A percentile compares a stretch with the other conserved stretches of the same genome.
These are phyloP conservation scores for Alloplasta piceator DNA, from an alignment of 2,888 invertebrate genomes.

Conservation along the genomic window DNA sequence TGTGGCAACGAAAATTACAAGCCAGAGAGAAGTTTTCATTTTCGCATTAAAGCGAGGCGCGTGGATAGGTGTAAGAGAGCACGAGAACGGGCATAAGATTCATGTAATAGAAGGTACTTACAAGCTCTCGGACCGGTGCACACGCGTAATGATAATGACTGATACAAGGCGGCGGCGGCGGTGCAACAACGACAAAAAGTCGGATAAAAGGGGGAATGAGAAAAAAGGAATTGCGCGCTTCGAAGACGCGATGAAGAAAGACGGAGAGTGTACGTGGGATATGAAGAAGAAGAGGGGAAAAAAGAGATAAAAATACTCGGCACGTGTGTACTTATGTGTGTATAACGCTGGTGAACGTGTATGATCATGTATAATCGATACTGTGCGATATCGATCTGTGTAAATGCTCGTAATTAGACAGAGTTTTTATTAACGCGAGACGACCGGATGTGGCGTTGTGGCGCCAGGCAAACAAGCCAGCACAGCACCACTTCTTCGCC, in stretches of 20 bases:
- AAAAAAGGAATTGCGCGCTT: slow-evolving; percentile 28
- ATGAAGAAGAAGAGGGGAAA: slow-evolving; percentile 9
- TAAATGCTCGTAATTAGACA: slow-evolving; percentile 67
- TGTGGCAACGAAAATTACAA: slow-evolving; percentile 42
- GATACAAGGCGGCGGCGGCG: slow-evolving; percentile 17
- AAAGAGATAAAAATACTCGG: slow-evolving; percentile 24
- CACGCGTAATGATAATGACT: slow-evolving; percentile 57
- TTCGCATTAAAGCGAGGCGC: slow-evolving; percentile 37
- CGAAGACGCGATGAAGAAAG: slow-evolving; percentile 6
- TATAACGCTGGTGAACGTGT: slow-evolving; percentile 5
- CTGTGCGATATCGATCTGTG: slow-evolving; percentile 68
- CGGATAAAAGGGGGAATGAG: neutral
- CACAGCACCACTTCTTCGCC: slow-evolving; percentile 5
- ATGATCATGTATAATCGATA: slow-evolving; percentile 57
- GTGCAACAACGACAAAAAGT: slow-evolving; percentile 3
- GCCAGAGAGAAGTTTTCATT: slow-evolving; percentile 43
- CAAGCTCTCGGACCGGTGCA: slow-evolving; percentile 32
- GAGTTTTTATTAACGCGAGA: slow-evolving; percentile 53
- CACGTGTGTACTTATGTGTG: slow-evolving; percentile 43
- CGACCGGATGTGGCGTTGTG: slow-evolving; percentile 63
- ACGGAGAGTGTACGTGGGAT: neutral
- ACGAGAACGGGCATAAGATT: slow-evolving; percentile 32
- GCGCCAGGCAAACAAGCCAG: slow-evolving; percentile 43
- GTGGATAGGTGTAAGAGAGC: slow-evolving; percentile 33
- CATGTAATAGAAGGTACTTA: slow-evolving; percentile 50